phyloP scores from a whole-genome alignment of 2,113 vertebrate genomes.

The Pachycephala philippinensis region DNA sequence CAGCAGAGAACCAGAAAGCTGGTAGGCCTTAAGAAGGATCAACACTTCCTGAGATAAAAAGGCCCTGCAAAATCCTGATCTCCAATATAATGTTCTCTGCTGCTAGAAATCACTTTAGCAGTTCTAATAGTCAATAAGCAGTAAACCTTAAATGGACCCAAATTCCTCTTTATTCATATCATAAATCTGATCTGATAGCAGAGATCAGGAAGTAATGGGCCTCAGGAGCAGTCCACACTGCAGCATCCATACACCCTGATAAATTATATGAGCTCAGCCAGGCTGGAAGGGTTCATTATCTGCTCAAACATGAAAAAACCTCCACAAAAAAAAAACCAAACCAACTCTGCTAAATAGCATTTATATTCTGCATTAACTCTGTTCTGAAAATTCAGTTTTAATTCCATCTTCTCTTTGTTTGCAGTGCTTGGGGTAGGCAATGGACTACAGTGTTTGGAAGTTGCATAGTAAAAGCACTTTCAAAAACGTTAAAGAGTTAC shows the following conservation, averaged over 20 bases:
- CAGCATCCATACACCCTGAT: not conserved
- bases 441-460: not conserved
- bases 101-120: not conserved
- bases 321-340: rapidly evolving
- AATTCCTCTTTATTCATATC: not conserved
- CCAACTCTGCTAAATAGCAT: not conserved
- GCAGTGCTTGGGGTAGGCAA: not conserved
- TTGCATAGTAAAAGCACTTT: not conserved
- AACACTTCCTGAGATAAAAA: not conserved
- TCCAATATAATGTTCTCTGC: slow-evolving; percentile 2
- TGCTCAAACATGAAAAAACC: not conserved
- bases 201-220: not conserved
- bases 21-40: not conserved
- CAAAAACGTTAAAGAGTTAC: not conserved
- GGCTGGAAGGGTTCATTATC: not conserved
- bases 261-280: not conserved
- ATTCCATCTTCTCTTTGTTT: not conserved
- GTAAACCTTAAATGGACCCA: not conserved
- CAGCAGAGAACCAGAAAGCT: not conserved
- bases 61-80: not conserved
- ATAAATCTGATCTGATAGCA: slow-evolving; percentile 2
- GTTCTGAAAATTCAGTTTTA: not conserved
- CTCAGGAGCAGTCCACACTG: not conserved
- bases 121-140: slow-evolving; percentile 1
- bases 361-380: not conserved